phyloP scores from a whole-genome alignment of 2,888 invertebrate species.

The Enchytraeus crypticus region DNA sequence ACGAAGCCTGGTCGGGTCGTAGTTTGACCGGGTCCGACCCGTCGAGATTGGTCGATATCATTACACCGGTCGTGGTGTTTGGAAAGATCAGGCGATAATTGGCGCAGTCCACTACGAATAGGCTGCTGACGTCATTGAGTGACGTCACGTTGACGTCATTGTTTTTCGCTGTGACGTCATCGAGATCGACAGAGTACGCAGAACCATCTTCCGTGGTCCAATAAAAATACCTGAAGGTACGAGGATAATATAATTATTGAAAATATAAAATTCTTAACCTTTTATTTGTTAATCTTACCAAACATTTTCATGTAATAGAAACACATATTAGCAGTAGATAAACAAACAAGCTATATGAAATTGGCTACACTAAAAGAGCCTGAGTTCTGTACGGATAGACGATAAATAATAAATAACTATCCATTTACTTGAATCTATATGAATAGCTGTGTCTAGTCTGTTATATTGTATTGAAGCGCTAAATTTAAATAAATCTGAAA shows the following conservation, averaged over 20 bases:
- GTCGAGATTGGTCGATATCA: constrained; percentile 71
- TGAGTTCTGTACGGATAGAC: no score
- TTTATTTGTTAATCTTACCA: no score
- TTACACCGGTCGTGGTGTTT: constrained; percentile 65
- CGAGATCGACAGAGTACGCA: constrained; percentile 67
- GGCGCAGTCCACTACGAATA: constrained; percentile 72
- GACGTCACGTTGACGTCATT: constrained; percentile 13
- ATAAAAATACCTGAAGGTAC: constrained; percentile 62
- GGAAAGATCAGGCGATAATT: constrained; percentile 72
- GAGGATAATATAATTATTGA: background rate
- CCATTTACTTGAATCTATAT: no score
- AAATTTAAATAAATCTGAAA: no score
- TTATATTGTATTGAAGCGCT: no score
- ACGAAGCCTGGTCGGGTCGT: constrained; percentile 38
- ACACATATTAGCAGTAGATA: no score
- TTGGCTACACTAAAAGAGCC: no score
- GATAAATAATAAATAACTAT: no score
- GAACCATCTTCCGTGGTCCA: constrained; percentile 64
- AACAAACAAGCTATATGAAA: no score
- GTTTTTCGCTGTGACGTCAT: constrained; percentile 53
- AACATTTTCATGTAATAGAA: no score
- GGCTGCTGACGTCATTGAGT: constrained; percentile 59
- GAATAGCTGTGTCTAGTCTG: no score
- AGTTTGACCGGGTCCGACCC: constrained; percentile 65
- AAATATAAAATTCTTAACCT: no score